Conservation (phyloP, 1,140 invertebrate genomes). For the Holotrichia oblita region DNA sequence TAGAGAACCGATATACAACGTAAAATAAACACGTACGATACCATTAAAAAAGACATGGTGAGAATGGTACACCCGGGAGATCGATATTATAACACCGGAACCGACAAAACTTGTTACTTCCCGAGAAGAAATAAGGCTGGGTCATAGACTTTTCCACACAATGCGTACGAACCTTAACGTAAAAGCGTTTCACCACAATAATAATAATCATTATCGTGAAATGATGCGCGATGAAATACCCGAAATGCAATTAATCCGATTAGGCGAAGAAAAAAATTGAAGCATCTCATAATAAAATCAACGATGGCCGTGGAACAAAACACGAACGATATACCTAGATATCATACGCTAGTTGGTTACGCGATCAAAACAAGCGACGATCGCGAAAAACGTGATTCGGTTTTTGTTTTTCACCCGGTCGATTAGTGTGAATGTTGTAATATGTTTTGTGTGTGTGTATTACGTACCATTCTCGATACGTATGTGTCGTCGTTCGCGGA, state of each 20-base stretch:
- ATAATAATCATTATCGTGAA: too few species aligned
- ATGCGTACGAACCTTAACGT: background rate
- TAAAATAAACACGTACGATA: too few species aligned
- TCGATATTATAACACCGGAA: conserved; percentile 6
- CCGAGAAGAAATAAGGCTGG: background rate
- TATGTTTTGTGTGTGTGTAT: background rate
- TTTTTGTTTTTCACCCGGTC: background rate
- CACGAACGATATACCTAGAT: background rate
- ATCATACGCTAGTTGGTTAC: background rate
- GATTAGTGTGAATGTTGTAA: background rate
- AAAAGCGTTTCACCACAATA: background rate
- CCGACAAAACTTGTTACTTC: conserved; percentile 10
- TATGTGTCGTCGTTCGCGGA: background rate
- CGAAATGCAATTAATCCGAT: background rate
- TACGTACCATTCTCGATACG: conserved; percentile 15
- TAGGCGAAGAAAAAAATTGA: background rate
- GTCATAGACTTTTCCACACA: conserved; percentile 1
- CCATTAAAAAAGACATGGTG: too few species aligned
- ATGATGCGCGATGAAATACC: too few species aligned
- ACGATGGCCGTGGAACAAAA: conserved; percentile 4
- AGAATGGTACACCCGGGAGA: background rate
- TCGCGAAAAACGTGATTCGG: background rate
- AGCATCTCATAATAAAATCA: background rate
- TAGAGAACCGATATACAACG: too few species aligned
- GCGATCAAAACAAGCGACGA: conserved; percentile 7